Percentiles rank a stretch among this genome's conserved stretches.
Evolutionary conservation across 2,797 vertebrate genomes (phyloP).

Genomic region (Peromyscus melanophrys): DNA sequence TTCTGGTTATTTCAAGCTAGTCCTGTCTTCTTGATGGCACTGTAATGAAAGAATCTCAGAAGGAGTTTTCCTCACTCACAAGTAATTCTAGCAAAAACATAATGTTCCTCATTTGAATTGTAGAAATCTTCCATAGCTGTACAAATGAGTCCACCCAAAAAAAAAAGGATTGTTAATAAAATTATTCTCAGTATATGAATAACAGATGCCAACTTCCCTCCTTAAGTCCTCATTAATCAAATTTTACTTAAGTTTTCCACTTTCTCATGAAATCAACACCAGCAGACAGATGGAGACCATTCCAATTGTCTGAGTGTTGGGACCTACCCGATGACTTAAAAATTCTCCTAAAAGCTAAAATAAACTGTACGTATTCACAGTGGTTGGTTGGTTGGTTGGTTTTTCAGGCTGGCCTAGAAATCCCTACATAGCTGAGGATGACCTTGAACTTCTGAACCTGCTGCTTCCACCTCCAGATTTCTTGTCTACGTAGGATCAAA

Average conservation of each 20-base stretch:
- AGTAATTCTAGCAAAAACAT: slow-evolving; percentile 43
- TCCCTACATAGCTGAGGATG: background rate
- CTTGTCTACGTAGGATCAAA: background rate
- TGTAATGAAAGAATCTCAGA: slow-evolving; percentile 57
- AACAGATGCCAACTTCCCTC: slow-evolving; percentile 22
- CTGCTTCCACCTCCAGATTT: background rate
- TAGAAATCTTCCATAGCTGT: slow-evolving; percentile 62
- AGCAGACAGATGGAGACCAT: background rate
- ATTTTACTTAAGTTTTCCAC: slow-evolving; percentile 68
- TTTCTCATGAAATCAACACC: slow-evolving; percentile 54
- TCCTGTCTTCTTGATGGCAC: slow-evolving; percentile 36
- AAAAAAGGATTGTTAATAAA: background rate
- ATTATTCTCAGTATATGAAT: slow-evolving; percentile 30
- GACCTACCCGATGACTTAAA: background rate
- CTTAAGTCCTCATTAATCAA: slow-evolving; percentile 66
- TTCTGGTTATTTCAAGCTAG: slow-evolving; percentile 70
- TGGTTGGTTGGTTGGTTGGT: no score
- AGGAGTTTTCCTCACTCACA: slow-evolving; percentile 14
- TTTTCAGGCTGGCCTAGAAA: background rate
- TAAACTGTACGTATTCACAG: background rate
- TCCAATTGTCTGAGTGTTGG: background rate
- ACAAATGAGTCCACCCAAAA: slow-evolving; percentile 3
- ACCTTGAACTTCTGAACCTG: background rate
- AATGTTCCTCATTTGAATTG: slow-evolving; percentile 28
- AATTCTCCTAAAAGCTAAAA: background rate